These are phyloP conservation scores for Eretmocerus hayati DNA, from an alignment of 2,888 invertebrate genomes.

Conservation along the genomic window DNA sequence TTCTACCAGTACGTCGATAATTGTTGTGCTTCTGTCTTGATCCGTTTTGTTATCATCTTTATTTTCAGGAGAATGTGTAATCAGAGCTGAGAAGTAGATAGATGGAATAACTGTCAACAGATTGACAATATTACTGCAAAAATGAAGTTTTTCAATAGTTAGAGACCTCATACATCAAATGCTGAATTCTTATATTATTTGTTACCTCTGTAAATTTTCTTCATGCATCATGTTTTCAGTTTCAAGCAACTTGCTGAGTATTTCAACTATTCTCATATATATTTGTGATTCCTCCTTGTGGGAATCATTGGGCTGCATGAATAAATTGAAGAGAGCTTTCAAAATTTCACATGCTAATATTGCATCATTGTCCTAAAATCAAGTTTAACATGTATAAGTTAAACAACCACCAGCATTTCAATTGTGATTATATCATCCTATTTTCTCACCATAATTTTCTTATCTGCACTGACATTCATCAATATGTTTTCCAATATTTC, in stretches of 20 bases:
- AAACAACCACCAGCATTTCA: too few relatives aligned
- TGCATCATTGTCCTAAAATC: conserved; percentile 53
- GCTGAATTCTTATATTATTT: background rate
- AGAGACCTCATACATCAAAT: background rate
- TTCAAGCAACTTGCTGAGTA: conserved; percentile 64
- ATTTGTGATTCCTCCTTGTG: conserved; percentile 63
- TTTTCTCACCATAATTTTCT: conserved; percentile 9
- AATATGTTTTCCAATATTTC: conserved; percentile 61
- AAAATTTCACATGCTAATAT: conserved; percentile 66
- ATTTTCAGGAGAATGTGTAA: conserved; percentile 52
- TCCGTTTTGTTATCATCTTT: conserved; percentile 45
- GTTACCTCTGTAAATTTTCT: conserved; percentile 58
- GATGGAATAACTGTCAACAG: conserved; percentile 74
- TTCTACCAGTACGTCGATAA: conserved; percentile 64
- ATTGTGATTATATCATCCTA: too few relatives aligned
- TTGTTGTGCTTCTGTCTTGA: conserved; percentile 71
- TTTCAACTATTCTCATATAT: conserved; percentile 63
- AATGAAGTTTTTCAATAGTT: conserved; percentile 1
- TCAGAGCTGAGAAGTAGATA: conserved; percentile 63
- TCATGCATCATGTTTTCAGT: conserved; percentile 55
- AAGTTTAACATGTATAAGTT: background rate
- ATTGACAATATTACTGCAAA: conserved; percentile 69
- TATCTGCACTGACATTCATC: too few relatives aligned
- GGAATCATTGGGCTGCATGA: conserved; percentile 51
- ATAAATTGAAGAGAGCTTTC: conserved; percentile 73